phyloP scores from a whole-genome alignment of 1,140 invertebrate species.

The Drosophila ogumai region DNA sequence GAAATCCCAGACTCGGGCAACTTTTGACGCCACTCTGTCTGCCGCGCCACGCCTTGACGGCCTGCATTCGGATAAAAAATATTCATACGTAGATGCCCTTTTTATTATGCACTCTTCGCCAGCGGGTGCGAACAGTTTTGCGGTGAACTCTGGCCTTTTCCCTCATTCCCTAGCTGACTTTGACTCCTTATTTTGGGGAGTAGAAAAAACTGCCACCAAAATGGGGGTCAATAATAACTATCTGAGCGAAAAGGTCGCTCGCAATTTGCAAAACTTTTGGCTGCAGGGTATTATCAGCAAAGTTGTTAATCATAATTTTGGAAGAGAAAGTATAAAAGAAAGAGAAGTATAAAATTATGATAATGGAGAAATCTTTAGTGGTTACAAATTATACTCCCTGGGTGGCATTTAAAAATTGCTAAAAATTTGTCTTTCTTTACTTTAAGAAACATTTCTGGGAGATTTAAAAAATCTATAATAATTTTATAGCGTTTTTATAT shows the following conservation, averaged over 20 bases:
- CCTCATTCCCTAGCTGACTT: neutral
- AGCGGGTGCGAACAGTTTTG: slow-evolving; percentile 42
- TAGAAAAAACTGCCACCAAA: slow-evolving; percentile 19
- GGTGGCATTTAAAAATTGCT: neutral
- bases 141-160: slow-evolving; percentile 27
- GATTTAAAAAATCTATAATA: neutral
- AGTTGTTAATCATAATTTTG: slow-evolving; percentile 12
- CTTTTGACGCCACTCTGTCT: slow-evolving; percentile 79
- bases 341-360: slow-evolving; percentile 1
- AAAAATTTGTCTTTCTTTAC: neutral
- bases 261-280: slow-evolving; percentile 14
- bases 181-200: neutral
- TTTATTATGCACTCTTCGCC: slow-evolving; percentile 54
- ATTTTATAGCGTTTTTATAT: neutral
- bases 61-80: slow-evolving; percentile 69
- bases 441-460: neutral
- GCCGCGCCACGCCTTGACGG: slow-evolving; percentile 76
- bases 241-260: slow-evolving; percentile 25
- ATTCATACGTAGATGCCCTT: slow-evolving; percentile 72
- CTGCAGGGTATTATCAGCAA: slow-evolving; percentile 13
- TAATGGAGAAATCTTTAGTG: neutral
- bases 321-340: neutral
- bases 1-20: slow-evolving; percentile 37
- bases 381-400: neutral
- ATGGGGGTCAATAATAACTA: slow-evolving; percentile 45